A percentile compares a stretch with the other conserved stretches of the same genome.
Evolutionary conservation across 2,888 invertebrate genomes (phyloP).

Genomic region (Dascillus cervinus): DNA sequence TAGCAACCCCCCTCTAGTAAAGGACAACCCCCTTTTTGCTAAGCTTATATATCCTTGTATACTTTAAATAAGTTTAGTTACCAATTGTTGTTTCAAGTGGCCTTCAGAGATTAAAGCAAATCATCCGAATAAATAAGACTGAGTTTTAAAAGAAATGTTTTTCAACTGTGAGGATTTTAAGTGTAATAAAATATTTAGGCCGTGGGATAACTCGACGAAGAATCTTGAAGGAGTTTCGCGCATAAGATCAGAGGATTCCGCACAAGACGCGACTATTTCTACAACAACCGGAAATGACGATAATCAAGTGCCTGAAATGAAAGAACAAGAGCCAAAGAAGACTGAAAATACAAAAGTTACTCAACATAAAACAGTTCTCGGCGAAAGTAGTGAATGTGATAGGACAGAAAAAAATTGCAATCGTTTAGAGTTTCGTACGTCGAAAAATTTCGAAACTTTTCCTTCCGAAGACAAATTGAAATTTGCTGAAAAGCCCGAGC

Average conservation of each 20-base stretch:
- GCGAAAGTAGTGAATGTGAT: slow-evolving; percentile 1
- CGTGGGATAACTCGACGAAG: slow-evolving; percentile 23
- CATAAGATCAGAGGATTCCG: slow-evolving; percentile 27
- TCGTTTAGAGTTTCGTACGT: not conserved
- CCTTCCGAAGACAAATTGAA: too few species aligned
- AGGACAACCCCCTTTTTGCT: slow-evolving; percentile 34
- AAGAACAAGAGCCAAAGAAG: not conserved
- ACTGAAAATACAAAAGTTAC: not conserved
- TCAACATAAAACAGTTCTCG: slow-evolving; percentile 5
- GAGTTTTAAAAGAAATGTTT: too few species aligned
- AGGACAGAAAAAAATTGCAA: not conserved
- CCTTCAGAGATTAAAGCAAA: slow-evolving; percentile 15
- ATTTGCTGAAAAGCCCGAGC: slow-evolving; percentile 5
- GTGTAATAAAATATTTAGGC: slow-evolving; percentile 25
- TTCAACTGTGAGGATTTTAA: slow-evolving; percentile 9
- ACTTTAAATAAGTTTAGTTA: slow-evolving; percentile 37
- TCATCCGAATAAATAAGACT: slow-evolving; percentile 9
- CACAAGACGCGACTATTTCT: slow-evolving; percentile 52
- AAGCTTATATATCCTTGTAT: slow-evolving; percentile 34
- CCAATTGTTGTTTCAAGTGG: slow-evolving; percentile 31
- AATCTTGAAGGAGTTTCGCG: too few species aligned
- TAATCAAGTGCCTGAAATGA: slow-evolving; percentile 3
- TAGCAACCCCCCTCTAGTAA: slow-evolving; percentile 36
- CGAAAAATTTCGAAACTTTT: slow-evolving; percentile 2
- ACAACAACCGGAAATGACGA: slow-evolving; percentile 44